Base-by-base conservation (phyloP, 2,888 invertebrate genomes). In the Epinotia ramella region DNA sequence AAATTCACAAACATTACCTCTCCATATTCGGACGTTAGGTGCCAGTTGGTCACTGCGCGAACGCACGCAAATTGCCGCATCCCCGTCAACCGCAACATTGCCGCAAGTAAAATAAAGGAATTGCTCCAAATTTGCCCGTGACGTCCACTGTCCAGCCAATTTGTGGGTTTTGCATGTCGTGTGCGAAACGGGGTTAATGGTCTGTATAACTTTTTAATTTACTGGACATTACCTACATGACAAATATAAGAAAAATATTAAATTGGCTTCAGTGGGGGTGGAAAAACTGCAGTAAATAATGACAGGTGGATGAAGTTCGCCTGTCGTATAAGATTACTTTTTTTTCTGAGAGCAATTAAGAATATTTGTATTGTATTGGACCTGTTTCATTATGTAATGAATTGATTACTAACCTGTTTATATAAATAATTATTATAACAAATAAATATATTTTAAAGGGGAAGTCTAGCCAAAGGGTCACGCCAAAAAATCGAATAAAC, bases 11-110 rank as follows among this genome's bases (percentile, higher is more conserved):
- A 40, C 7, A 7, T 40, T 40, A 40, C 40, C 40, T 49, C 88
- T 89, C 86, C 24, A 12, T 60, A 28, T 62, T n/a, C 33, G 7
- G 3, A n/a, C 33, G 11, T 4, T 44, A 33, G 2, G 9, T 44
- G 11, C 46, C 46, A 2, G n/a, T 20, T 69, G 59, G 18, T 28
- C 69, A 69, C 56, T 56, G 68, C 68, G 24, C 24, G 33, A 11
- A 7, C 28, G 69, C 59, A 28, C 24, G 69, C 44, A 46, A 59
- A 24, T 69, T 69, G 69, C 59, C 68, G 59, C 59, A 56, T 56
- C 68, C 16, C 53, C 28, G 59, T 24, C 44, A 16, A 46, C 59
- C 68, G 46, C 68, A 69, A 33, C 53, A 24, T 12, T 1, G 44
- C 59, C 59, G 44, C 68, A 28, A 69, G 68, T 46, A 69, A 69